Percentiles rank a stretch among this genome's conserved stretches.
These are phyloP conservation scores for Idaea aversata DNA, from an alignment of 2,888 invertebrate species.

Conservation along the genomic window DNA sequence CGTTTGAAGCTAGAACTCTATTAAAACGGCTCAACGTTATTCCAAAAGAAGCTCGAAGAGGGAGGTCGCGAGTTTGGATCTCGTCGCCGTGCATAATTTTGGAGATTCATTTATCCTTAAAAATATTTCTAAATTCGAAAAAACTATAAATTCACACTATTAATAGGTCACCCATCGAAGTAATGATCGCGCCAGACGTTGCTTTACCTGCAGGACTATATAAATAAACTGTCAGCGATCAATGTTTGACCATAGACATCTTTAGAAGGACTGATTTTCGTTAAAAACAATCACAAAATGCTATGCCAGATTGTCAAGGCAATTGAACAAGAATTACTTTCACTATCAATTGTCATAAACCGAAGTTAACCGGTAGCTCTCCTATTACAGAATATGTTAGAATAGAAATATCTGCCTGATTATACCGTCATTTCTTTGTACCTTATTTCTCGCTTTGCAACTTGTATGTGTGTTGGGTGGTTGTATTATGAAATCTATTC, in stretches of 20 bases:
- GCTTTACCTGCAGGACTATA: not conserved
- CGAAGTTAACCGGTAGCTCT: not conserved
- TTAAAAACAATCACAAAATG: too few relatives aligned
- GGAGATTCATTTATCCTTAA: too few relatives aligned
- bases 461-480: constrained; percentile 48
- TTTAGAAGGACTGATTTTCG: too few relatives aligned
- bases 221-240: not conserved
- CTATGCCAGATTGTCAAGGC: too few relatives aligned
- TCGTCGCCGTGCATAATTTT: too few relatives aligned
- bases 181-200: not conserved
- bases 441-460: constrained; percentile 51
- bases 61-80: too few relatives aligned
- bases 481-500: constrained; percentile 27
- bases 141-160: too few relatives aligned
- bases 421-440: constrained; percentile 20
- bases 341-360: not conserved
- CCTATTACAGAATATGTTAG: not conserved
- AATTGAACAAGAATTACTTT: too few relatives aligned
- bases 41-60: too few relatives aligned
- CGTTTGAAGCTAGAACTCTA: too few relatives aligned
- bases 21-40: too few relatives aligned
- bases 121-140: not conserved
- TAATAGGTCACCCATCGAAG: not conserved
- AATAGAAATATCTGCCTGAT: constrained; percentile 31
- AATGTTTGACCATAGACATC: not conserved